Conservation (phyloP, 2,888 invertebrate species). For the Stegana nigrithorax region DNA sequence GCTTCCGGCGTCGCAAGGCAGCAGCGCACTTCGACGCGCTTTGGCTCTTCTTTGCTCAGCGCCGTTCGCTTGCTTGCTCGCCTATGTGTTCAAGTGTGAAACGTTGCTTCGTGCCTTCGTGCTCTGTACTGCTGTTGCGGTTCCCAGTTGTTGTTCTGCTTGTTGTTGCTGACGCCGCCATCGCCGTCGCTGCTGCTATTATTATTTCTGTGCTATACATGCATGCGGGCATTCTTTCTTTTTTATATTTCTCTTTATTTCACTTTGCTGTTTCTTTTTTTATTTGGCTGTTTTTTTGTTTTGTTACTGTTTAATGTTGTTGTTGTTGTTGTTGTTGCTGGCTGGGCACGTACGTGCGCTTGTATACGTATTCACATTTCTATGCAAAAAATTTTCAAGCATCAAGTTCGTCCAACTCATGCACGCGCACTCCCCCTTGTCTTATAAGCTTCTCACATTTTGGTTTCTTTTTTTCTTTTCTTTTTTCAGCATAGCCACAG, state of each 20-base stretch:
- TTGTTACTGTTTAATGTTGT: neutral
- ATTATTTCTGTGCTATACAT: too few relatives aligned
- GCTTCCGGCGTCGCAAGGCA: slow-evolving; percentile 4
- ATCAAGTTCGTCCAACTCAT: neutral
- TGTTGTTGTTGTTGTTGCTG: neutral
- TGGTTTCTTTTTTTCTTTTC: neutral
- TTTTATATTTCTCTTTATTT: neutral
- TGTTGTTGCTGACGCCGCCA: too few relatives aligned
- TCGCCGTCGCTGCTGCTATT: too few relatives aligned
- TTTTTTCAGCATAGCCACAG: neutral
- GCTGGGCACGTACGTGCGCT: neutral
- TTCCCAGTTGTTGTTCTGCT: too few relatives aligned
- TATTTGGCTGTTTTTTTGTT: neutral
- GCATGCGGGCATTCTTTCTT: too few relatives aligned
- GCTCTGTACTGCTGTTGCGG: neutral
- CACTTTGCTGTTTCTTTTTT: neutral
- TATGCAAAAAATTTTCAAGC: neutral
- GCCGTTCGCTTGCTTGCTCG: slow-evolving; percentile 32
- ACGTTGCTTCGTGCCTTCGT: slow-evolving; percentile 24
- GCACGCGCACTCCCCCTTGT: neutral
- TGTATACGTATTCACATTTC: neutral
- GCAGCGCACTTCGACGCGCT: too few relatives aligned
- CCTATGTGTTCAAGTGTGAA: slow-evolving; percentile 58
- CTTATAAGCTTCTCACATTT: too few relatives aligned
- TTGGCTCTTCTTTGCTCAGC: too few relatives aligned